Base-by-base conservation (phyloP, 2,888 invertebrate genomes). In the Ennomos quercinarius region DNA sequence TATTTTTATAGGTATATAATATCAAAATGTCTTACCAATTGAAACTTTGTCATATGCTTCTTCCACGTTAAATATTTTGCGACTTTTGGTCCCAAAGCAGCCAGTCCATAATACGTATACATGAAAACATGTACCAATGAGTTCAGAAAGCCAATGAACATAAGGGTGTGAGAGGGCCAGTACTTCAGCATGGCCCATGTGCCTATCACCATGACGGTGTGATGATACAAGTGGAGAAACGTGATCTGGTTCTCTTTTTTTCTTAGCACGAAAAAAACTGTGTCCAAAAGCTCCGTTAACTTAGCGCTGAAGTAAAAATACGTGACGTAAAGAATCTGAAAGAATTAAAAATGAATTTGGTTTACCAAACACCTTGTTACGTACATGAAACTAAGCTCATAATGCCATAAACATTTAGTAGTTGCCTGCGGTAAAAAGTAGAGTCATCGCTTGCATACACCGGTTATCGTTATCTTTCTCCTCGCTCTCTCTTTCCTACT, bases 211-310 rank as follows among this genome's bases (percentile, higher is more conserved):
- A 96, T 96, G 50, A 95, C 83, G 0, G 95, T 92, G 77, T 98
- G 98, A 83, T 98, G 98, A 77, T 98, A 98, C 1, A 98, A 95
- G 79, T 98, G 98, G 34, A 98, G 94, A 76, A 97, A 97, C 0
- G 97, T 95, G 0, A 98, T 95, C 84, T 98, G 98, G 47, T 94
- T 83, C 89, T 93, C 71, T 89, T 93, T 86, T 84, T 98, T 98
- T 45, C 98, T 94, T 70, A 98, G 82, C 2, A 98, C 96, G 82
- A 98, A 98, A 89, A 98, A 98, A 0, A 97, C 94, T 0, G 97
- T 97, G 76, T 97, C 97, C 47, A 96, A 74, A 0, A 97, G 93
- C 78, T 97, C 97, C 0, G 95, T 91, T 6, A 97, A 86, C 86
- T 97, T 97, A 1, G 96, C 96, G 56, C 95, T 91, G 75, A 96